phyloP scores from a whole-genome alignment of 2,888 invertebrate species.

The Smittia aterrima region DNA sequence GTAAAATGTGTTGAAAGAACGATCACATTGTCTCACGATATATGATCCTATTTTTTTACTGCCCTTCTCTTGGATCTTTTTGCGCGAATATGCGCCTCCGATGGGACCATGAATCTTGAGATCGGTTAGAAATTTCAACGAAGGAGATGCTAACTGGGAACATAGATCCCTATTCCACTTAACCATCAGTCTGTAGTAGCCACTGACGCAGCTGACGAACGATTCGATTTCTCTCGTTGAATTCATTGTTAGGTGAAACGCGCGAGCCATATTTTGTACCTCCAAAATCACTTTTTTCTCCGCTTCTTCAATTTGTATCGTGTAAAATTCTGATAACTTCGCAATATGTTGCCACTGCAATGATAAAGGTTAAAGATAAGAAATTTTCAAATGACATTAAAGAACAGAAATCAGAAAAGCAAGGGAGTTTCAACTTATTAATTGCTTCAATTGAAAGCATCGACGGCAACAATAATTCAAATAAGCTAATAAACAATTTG shows the following conservation, averaged over 20 bases:
- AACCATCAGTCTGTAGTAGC: constrained; percentile 80
- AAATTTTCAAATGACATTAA: background rate
- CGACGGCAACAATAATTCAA: too few relatives aligned
- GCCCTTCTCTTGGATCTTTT: constrained; percentile 11
- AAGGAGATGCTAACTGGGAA: constrained; percentile 73
- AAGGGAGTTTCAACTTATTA: too few relatives aligned
- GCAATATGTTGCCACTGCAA: constrained; percentile 72
- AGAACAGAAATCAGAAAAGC: too few relatives aligned
- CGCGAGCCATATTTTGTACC: constrained; percentile 57
- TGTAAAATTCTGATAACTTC: constrained; percentile 79
- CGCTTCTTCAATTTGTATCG: constrained; percentile 63
- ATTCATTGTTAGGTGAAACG: constrained; percentile 50
- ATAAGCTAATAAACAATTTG: background rate
- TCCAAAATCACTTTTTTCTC: constrained; percentile 72
- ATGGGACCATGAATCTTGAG: constrained; percentile 88
- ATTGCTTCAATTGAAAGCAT: too few relatives aligned
- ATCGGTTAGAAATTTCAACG: constrained; percentile 66
- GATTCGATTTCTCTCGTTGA: constrained; percentile 60
- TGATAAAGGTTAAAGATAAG: constrained; percentile 43
- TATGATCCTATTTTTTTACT: constrained; percentile 66
- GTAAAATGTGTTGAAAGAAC: constrained; percentile 74
- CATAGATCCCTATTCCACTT: constrained; percentile 92
- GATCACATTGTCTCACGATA: constrained; percentile 78
- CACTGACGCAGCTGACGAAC: constrained; percentile 78
- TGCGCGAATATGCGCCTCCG: constrained; percentile 53